Conservation (phyloP, 92 coral and sea anemone genomes). For the Epizoanthus ramosus region DNA sequence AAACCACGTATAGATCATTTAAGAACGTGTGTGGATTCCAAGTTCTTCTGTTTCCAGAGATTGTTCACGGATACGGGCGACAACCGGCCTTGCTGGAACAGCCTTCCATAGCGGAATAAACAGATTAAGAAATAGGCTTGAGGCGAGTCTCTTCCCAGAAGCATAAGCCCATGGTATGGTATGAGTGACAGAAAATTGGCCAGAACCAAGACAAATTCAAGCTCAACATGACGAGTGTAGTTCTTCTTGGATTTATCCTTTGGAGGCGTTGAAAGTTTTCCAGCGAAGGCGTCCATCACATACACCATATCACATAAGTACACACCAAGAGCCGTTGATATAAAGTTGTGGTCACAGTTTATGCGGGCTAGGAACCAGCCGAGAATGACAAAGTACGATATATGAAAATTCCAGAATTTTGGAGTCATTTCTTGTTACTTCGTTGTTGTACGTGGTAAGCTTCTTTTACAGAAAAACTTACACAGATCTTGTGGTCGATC, state of each 20-base stretch:
- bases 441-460: neutral
- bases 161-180: slow-evolving; percentile 55
- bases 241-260: neutral
- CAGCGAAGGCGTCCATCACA: slow-evolving; percentile 53
- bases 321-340: slow-evolving; percentile 48
- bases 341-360: slow-evolving; percentile 39
- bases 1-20: too few species aligned
- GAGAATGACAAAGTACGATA: slow-evolving; percentile 47
- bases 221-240: neutral
- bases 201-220: slow-evolving; percentile 12
- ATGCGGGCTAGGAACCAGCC: slow-evolving; percentile 54
- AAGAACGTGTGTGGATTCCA: too few species aligned
- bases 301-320: slow-evolving; percentile 58
- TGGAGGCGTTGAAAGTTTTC: slow-evolving; percentile 15
- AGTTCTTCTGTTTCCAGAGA: slow-evolving; percentile 9
- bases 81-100: slow-evolving; percentile 47
- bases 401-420: slow-evolving; percentile 45
- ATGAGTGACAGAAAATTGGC: slow-evolving; percentile 40
- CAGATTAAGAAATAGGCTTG: slow-evolving; percentile 49
- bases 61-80: neutral
- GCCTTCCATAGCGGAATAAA: slow-evolving; percentile 39
- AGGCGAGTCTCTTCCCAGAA: slow-evolving; percentile 43
- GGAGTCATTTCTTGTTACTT: slow-evolving; percentile 19
- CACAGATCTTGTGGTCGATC: neutral
- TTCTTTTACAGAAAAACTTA: neutral